Evolutionary conservation across 2,113 vertebrate species (phyloP).

Genomic region (Etia nguti): DNA sequence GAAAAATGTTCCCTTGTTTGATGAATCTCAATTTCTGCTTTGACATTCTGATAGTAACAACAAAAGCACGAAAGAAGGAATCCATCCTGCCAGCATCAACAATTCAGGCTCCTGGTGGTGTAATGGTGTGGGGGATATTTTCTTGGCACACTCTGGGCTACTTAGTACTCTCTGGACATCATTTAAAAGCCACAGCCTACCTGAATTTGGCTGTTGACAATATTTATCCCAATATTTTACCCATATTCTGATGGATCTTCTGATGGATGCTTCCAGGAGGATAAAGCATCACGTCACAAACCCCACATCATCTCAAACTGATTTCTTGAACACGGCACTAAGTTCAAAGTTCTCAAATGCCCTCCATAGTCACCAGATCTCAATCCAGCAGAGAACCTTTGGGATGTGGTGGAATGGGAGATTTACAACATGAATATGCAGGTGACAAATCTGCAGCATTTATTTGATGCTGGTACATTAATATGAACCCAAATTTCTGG

Average conservation of each 20-base stretch:
- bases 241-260: neutral
- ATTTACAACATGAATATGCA: too few relatives aligned
- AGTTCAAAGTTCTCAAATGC: too few relatives aligned
- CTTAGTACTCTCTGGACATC: neutral
- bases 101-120: neutral
- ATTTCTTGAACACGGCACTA: too few relatives aligned
- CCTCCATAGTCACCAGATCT: too few relatives aligned
- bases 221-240: neutral
- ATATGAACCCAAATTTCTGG: neutral
- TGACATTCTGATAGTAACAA: neutral
- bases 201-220: neutral
- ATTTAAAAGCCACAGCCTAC: neutral
- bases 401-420: too few relatives aligned
- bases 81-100: neutral
- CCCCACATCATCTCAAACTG: too few relatives aligned
- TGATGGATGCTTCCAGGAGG: neutral
- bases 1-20: neutral
- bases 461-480: neutral
- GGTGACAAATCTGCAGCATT: too few relatives aligned
- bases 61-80: neutral
- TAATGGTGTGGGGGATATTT: neutral
- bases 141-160: neutral
- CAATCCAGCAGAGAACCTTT: too few relatives aligned
- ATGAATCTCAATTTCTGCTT: neutral
- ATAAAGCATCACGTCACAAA: fast-evolving